A percentile compares a stretch with the other conserved stretches of the same genome.
These are phyloP conservation scores for Tiaroga cobitis DNA, from an alignment of 2,797 vertebrate genomes.

Conservation along the genomic window DNA sequence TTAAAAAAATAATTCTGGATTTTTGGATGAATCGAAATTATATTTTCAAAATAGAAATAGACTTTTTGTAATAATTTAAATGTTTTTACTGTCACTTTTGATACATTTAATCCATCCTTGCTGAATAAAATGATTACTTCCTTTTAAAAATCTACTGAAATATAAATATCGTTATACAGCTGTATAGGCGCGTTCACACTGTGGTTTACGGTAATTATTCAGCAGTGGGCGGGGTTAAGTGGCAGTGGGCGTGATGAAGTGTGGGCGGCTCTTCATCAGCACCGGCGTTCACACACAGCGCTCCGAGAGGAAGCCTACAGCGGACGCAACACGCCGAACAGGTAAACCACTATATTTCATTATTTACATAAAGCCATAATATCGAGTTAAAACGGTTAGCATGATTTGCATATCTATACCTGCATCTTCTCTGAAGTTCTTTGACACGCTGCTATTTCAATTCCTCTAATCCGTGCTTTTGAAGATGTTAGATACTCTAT, in stretches of 20 bases:
- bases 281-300: constrained; percentile 59
- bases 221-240: constrained; percentile 63
- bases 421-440: not conserved
- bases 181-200: not conserved
- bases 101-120: too few relatives aligned
- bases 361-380: constrained; percentile 18
- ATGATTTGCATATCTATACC: not conserved
- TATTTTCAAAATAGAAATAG: not conserved
- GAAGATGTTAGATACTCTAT: constrained; percentile 42
- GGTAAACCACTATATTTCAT: constrained; percentile 68
- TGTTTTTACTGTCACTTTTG: not conserved
- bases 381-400: not conserved
- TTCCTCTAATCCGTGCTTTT: constrained; percentile 28
- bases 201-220: constrained; percentile 74
- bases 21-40: not conserved
- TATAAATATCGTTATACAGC: not conserved
- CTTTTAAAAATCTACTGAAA: not conserved
- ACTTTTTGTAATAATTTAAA: not conserved
- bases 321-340: constrained; percentile 75
- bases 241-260: constrained; percentile 8
- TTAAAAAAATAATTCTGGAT: too few relatives aligned
- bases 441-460: not conserved
- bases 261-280: constrained; percentile 21
- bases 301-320: constrained; percentile 70
- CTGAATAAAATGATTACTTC: not conserved